phyloP scores from a whole-genome alignment of 1,140 invertebrate species.

The Nymphalis io region DNA sequence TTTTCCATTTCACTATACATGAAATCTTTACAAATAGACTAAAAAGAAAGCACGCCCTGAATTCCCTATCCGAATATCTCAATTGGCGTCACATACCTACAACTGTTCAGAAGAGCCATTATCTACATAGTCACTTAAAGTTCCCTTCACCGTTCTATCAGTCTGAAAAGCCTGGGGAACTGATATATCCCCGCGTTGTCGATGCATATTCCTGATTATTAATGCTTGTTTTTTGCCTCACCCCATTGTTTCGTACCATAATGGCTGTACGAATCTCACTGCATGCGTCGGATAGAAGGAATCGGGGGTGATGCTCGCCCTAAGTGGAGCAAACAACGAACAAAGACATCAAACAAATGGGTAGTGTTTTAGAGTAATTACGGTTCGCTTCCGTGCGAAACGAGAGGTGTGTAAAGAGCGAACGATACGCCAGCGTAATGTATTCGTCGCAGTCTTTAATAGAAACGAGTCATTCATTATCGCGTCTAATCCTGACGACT shows the following conservation, averaged over 20 bases:
- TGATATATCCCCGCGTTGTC: conserved; percentile 50
- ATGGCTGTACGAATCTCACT: conserved; percentile 69
- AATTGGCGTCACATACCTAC: conserved; percentile 36
- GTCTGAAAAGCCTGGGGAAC: conserved; percentile 41
- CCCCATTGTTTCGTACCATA: conserved; percentile 68
- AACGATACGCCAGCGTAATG: conserved; percentile 57
- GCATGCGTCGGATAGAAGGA: conserved; percentile 69
- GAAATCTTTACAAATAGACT: neutral
- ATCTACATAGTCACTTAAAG: conserved; percentile 40
- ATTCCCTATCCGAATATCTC: conserved; percentile 21
- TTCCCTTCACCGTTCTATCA: conserved; percentile 34
- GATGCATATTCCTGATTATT: conserved; percentile 79
- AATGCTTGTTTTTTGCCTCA: conserved; percentile 77
- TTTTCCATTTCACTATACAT: too few relatives aligned
- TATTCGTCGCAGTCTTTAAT: conserved; percentile 56
- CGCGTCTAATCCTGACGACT: conserved; percentile 44
- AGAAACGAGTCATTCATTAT: conserved; percentile 46
- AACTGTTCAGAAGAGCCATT: conserved; percentile 34
- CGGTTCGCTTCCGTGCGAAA: conserved; percentile 75
- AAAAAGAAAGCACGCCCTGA: conserved; percentile 18
- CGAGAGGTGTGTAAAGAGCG: conserved; percentile 71
- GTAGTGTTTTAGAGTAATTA: conserved; percentile 81
- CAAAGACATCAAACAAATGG: conserved; percentile 81
- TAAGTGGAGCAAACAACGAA: conserved; percentile 79
- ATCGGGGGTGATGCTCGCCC: conserved; percentile 75